Evolutionary conservation across 2,888 invertebrate genomes (phyloP), one percentile per base, ranked within the genome.

Genomic region (Eristalis arbustorum): DNA sequence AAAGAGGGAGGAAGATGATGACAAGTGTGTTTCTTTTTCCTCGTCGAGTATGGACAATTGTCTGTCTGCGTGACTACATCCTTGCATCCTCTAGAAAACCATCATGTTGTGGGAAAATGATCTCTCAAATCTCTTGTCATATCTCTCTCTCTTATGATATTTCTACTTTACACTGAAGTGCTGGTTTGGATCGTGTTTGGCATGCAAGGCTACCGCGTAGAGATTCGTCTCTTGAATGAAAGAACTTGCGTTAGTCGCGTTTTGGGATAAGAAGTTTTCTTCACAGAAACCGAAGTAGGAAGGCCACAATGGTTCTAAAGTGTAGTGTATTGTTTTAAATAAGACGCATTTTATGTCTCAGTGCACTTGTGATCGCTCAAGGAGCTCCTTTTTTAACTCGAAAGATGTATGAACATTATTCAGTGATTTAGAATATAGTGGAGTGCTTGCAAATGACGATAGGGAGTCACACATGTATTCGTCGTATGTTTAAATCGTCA

Each of bases 31-130:
- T 68, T 66, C n/a, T n/a, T 56, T 56, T 56, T 56, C 18, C 77
- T 56, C 22, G 28, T 75, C n/a, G 25, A 67, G 56, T 79, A 73
- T 74, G 85, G 77, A 85, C 85, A 75, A 78, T 87, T 87, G 83
- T 49, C 75, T 79, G 87, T 83, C 87, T 87, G 71, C 83, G 49
- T 49, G 49, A 83, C 87, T 87, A 67, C 83, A 87, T 83, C 83
- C 87, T 87, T 87, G 72, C 79, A 78, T 74, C 82, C 77, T 77
- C 77, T 28, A 57, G 61, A 31, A 31, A 5, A 5, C 10, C 62
- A 49, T 66, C 75, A 69, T 56, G 64, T 77, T 83, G 77, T 82
- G 59, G 59, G 82, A 87, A 87, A 87, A 78, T 87, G 83, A 83
- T 87, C 78, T 83, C 49, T 49, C 6, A 49, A 49, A 49, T 49